Percentiles rank a stretch among this genome's conserved stretches.
These are phyloP conservation scores for Pelosia muscerda DNA, from an alignment of 2,888 invertebrate genomes.

Conservation along the genomic window DNA sequence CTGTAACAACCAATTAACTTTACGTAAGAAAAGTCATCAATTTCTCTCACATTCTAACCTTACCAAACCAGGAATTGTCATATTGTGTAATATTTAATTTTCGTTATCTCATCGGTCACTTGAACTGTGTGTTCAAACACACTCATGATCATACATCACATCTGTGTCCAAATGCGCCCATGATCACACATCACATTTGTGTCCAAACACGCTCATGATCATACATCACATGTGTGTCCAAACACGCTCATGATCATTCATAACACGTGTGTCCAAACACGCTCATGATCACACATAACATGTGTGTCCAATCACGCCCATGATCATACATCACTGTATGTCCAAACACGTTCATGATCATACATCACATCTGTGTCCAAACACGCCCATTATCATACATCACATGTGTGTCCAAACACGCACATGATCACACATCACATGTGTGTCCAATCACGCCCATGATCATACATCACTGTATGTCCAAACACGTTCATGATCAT, in stretches of 20 bases:
- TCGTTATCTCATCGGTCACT: constrained; percentile 25
- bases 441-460: constrained; percentile 29
- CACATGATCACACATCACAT: constrained; percentile 36
- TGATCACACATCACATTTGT: not conserved
- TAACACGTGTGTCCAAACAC: not conserved
- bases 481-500: too few relatives aligned
- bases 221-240: constrained; percentile 33
- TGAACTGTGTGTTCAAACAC: constrained; percentile 7
- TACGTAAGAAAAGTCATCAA: constrained; percentile 24
- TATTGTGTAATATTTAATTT: constrained; percentile 36
- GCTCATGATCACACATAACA: too few relatives aligned
- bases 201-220: too few relatives aligned
- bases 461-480: not conserved
- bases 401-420: too few relatives aligned
- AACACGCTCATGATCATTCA: constrained; percentile 12
- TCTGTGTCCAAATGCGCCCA: constrained; percentile 30
- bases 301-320: too few relatives aligned
- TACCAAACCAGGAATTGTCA: constrained; percentile 29
- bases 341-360: constrained; percentile 16
- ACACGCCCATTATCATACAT: too few relatives aligned
- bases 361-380: constrained; percentile 5
- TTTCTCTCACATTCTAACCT: constrained; percentile 23
- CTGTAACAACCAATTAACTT: constrained; percentile 9
- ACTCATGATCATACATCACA: constrained; percentile 18
- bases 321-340: too few relatives aligned